phyloP scores from a whole-genome alignment of 2,888 invertebrate genomes.

The Xestia sexstrigata region DNA sequence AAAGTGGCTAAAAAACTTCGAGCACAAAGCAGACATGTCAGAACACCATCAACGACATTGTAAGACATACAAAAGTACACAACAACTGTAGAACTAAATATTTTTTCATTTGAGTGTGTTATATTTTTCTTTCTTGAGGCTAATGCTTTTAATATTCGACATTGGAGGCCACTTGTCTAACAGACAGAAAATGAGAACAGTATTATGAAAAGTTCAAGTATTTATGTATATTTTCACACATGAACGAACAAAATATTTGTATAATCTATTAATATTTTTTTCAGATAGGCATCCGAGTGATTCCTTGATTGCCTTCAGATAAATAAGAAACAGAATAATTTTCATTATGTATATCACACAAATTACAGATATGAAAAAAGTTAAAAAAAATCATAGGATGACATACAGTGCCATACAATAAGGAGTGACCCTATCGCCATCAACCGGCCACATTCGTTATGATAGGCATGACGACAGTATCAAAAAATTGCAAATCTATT shows the following conservation, averaged over 20 bases:
- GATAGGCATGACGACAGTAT: too few relatives aligned
- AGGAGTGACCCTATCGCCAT: too few relatives aligned
- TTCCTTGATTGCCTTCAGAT: too few relatives aligned
- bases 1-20: neutral
- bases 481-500: too few relatives aligned
- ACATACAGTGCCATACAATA: too few relatives aligned
- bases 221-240: neutral
- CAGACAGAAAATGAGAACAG: neutral
- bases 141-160: conserved; percentile 11
- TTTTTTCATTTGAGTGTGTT: conserved; percentile 7
- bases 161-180: neutral
- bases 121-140: neutral
- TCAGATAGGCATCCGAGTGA: neutral
- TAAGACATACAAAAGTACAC: neutral
- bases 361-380: neutral
- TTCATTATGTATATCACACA: neutral
- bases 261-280: neutral
- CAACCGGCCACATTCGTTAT: neutral
- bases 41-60: neutral
- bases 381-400: too few relatives aligned
- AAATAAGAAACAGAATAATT: neutral
- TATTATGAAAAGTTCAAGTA: neutral
- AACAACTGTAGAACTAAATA: neutral
- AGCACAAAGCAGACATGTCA: neutral
- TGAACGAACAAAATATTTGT: neutral